phyloP scores from a whole-genome alignment of 1,140 invertebrate genomes.

The Microplitis demolitor region DNA sequence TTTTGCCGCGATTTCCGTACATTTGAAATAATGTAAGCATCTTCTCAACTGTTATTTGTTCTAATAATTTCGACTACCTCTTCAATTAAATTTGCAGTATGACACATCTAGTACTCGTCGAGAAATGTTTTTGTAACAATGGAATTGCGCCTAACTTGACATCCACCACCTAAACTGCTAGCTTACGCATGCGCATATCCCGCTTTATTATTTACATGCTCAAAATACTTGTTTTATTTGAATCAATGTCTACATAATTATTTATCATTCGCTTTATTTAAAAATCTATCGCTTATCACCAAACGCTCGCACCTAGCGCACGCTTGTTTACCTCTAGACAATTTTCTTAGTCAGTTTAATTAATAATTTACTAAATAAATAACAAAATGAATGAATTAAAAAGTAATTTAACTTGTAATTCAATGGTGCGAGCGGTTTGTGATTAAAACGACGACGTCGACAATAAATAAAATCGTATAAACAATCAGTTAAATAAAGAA shows the following conservation, averaged over 20 bases:
- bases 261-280: conserved; percentile 9
- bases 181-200: neutral
- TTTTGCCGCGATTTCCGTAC: no score
- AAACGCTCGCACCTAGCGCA: conserved; percentile 22
- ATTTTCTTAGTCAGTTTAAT: neutral
- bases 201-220: neutral
- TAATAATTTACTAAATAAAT: neutral
- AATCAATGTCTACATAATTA: neutral
- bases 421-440: conserved; percentile 37
- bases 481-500: neutral
- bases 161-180: neutral
- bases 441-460: conserved; percentile 21
- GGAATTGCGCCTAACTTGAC: neutral
- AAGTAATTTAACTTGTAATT: neutral
- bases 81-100: no score
- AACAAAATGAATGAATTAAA: neutral
- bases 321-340: neutral
- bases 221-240: neutral
- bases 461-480: neutral
- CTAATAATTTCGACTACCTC: no score
- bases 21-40: no score
- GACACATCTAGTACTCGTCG: no score
- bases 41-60: no score
- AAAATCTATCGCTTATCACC: conserved; percentile 22
- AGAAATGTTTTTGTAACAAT: no score